Base-by-base conservation (phyloP, 2,113 vertebrate genomes). In the Pseudorectes ferrugineus region DNA sequence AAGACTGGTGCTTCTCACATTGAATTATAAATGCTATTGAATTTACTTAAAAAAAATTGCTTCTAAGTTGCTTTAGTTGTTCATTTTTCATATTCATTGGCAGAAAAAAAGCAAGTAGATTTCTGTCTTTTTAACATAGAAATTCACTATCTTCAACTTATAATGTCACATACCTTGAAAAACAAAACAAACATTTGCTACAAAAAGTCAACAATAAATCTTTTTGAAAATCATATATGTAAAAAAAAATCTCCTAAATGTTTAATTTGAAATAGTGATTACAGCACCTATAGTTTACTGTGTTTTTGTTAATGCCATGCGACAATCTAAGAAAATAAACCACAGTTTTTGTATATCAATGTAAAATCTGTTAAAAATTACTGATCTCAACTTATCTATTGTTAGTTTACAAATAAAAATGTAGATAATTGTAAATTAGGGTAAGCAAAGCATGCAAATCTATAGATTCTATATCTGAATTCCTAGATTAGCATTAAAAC, bases 381-480 rank as follows among this genome's bases (percentile, higher is more conserved):
- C 97, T 98, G 97, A 97, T 97, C 98, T 98, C 97, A 96, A 97
- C 97, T 98, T 97, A 98, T 97, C 98, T 98, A 98, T 92, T 98
- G 98, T 98, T 98, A 98, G 98, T 99, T 99, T 98, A 99, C 98
- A 99, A 98, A 98, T 98, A 98, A 97, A 97, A 97, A 97, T 96
- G 97, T 97, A 97, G 97, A 97, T 98, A 96, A 98, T 93, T 98
- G 96, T 97, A 99, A 98, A 99, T 99, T 99, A 98, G 99, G 98
- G 98, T 99, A 99, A 99, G 99, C 99, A 99, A 99, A 99, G 99
- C 99, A 99, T 99, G 99, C 99, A 99, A 98, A 98, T 99, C 98
- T 99, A 99, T 98, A 98, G 98, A 98, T 92, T 98, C 98, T 98
- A 99, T 98, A 98, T 98, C 98, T 98, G 98, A 98, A 98, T 97